Conservation (phyloP, 2,797 vertebrate species). For the Scomberomorus guttatus region DNA sequence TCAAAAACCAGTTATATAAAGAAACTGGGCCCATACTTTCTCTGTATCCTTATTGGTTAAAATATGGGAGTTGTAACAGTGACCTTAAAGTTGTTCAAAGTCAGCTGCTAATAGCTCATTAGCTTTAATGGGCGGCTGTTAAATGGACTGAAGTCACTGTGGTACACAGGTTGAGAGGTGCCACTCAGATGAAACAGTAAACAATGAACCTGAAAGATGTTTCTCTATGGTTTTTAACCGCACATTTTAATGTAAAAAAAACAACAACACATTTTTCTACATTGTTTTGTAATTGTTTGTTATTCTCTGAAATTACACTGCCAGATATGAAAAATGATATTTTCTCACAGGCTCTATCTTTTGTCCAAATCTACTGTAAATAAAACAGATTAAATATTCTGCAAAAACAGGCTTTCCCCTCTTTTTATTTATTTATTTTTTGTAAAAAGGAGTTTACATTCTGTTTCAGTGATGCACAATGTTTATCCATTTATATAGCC, state of each 20-base stretch:
- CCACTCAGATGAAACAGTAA: slow-evolving; percentile 49
- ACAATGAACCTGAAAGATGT: slow-evolving; percentile 51
- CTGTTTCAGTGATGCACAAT: neutral
- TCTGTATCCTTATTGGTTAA: slow-evolving; percentile 23
- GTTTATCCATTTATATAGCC: neutral
- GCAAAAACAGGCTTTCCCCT: slow-evolving; percentile 12
- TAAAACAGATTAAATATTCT: slow-evolving; percentile 15
- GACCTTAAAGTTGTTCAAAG: slow-evolving; percentile 59
- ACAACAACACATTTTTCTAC: neutral
- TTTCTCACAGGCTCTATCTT: slow-evolving; percentile 17
- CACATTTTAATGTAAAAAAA: neutral
- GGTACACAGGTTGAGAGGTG: slow-evolving; percentile 47
- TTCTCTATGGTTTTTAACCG: slow-evolving; percentile 2
- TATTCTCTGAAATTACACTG: slow-evolving; percentile 11
- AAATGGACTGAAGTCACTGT: slow-evolving; percentile 62
- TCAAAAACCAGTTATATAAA: neutral
- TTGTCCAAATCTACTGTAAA: slow-evolving; percentile 19
- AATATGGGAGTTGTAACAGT: slow-evolving; percentile 13
- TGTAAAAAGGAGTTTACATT: neutral
- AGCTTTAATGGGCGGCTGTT: slow-evolving; percentile 64
- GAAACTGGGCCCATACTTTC: neutral
- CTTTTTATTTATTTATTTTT: slow-evolving; percentile 15
- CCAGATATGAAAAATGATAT: slow-evolving; percentile 9
- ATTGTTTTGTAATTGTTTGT: slow-evolving; percentile 23
- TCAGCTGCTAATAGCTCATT: slow-evolving; percentile 64